Percentiles rank a stretch among this genome's conserved stretches.
Evolutionary conservation across 2,113 vertebrate species (phyloP).

Genomic region (Arothron firmamentum): DNA sequence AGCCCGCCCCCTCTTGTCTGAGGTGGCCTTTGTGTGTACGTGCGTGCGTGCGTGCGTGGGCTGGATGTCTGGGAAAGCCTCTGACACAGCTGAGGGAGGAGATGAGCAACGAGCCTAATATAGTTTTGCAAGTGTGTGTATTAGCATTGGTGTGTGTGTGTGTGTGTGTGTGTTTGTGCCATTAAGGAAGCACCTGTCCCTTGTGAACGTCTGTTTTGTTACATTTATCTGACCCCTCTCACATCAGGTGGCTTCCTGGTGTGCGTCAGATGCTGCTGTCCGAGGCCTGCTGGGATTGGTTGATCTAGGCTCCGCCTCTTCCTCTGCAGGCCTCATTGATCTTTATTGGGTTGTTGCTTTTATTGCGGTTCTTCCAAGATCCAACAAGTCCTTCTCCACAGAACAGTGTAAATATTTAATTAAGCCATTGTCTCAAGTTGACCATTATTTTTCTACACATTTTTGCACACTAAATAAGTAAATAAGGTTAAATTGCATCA

Average conservation of each 20-base stretch:
- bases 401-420: no score
- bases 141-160: conserved; percentile 22
- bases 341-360: conserved; percentile 52
- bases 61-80: conserved; percentile 73
- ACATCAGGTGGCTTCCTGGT: conserved; percentile 81
- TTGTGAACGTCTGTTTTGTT: conserved; percentile 63
- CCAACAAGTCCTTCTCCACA: background rate
- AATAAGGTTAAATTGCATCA: no score
- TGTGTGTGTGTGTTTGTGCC: conserved; percentile 48
- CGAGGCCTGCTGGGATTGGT: conserved; percentile 60
- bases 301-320: conserved; percentile 59
- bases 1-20: conserved; percentile 45
- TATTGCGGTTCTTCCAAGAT: conserved; percentile 33
- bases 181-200: conserved; percentile 79
- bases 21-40: conserved; percentile 51
- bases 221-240: conserved; percentile 78
- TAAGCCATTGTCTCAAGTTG: no score
- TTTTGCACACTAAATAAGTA: no score
- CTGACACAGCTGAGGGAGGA: conserved; percentile 73
- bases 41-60: conserved; percentile 46
- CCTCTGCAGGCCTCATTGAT: conserved; percentile 63
- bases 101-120: conserved; percentile 64
- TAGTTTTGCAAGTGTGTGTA: conserved; percentile 43
- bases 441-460: no score
- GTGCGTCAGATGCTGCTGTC: conserved; percentile 73